These are phyloP conservation scores for Nasonovia ribisnigri DNA, from an alignment of 2,888 invertebrate genomes.

Conservation along the genomic window DNA sequence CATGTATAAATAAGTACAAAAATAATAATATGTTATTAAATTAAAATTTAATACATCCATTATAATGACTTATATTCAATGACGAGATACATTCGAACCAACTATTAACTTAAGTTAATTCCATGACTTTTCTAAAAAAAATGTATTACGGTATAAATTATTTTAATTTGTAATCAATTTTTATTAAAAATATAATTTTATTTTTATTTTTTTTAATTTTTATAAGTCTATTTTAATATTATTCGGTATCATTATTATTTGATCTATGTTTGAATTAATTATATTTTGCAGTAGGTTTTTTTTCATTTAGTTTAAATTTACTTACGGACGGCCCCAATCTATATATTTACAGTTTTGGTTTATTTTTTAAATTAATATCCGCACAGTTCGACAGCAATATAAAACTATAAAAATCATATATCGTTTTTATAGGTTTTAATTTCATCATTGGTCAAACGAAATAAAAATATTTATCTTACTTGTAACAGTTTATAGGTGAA, in stretches of 20 bases:
- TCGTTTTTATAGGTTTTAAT: neutral
- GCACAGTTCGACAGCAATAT: neutral
- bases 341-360: neutral
- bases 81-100: neutral
- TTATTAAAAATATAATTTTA: neutral
- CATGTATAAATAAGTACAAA: neutral
- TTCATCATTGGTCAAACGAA: neutral
- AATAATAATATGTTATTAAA: neutral
- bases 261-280: neutral
- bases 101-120: neutral
- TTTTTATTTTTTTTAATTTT: neutral
- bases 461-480: slow-evolving; percentile 1
- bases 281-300: neutral
- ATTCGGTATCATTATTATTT: neutral
- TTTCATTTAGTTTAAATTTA: neutral
- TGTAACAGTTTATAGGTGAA: neutral
- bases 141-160: neutral
- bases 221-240: neutral
- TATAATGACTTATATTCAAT: neutral
- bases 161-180: neutral
- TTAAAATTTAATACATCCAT: neutral
- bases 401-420: neutral
- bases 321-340: neutral
- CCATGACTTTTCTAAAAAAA: too few relatives aligned
- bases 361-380: neutral